phyloP scores from a whole-genome alignment of 2,113 vertebrate genomes.

The Limnothrissa miodon region DNA sequence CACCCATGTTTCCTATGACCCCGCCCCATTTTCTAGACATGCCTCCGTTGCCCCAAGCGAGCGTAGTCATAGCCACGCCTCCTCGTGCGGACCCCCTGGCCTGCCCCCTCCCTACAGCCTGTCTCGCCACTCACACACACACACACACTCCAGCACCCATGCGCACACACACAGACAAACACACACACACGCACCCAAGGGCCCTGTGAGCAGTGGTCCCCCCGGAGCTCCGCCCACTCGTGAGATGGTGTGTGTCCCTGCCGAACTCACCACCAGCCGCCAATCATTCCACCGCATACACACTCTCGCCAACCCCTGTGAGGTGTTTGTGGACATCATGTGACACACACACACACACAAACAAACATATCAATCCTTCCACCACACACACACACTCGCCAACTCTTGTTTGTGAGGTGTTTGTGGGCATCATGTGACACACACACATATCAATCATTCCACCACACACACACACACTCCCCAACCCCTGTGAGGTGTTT shows the following conservation, averaged over 20 bases:
- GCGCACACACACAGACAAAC: neutral
- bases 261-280: conserved; percentile 91
- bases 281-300: conserved; percentile 98
- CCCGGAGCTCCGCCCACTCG: conserved; percentile 87
- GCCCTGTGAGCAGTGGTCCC: conserved; percentile 66
- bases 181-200: conserved; percentile 63
- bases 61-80: conserved; percentile 85
- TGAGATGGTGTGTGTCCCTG: conserved; percentile 84
- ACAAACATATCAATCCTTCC: neutral
- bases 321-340: conserved; percentile 99
- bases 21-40: conserved; percentile 48
- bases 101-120: conserved; percentile 83
- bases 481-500: too few species aligned
- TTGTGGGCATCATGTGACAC: conserved; percentile 93
- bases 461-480: neutral
- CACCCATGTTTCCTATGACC: conserved; percentile 62
- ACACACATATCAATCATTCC: neutral
- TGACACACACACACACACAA: conserved; percentile 51
- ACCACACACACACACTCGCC: conserved; percentile 77
- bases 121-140: conserved; percentile 64
- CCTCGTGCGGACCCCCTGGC: conserved; percentile 84
- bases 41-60: conserved; percentile 73
- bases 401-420: conserved; percentile 97
- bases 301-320: conserved; percentile 97
- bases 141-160: neutral